Evolutionary conservation across 2,113 vertebrate species (phyloP), one percentile per base, ranked within the genome.

Genomic region (Triplophysa rosa): DNA sequence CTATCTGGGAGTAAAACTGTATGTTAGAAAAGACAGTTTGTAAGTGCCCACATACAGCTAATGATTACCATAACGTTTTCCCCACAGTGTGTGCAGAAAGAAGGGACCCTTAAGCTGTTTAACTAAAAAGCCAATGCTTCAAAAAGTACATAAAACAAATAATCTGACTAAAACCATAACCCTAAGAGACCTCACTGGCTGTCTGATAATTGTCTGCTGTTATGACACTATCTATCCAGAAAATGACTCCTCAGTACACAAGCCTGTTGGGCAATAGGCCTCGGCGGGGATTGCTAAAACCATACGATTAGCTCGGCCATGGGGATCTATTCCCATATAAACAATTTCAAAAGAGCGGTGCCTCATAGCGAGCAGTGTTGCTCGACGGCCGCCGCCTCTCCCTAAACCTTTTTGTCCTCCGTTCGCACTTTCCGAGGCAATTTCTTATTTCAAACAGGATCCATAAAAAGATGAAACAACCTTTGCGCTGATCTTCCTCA

Each of bases 171-270:
- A 92, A 91, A 87, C 87, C 88, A 86, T 91, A 92, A 92, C 91
- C 92, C 92, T 88, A 79, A 82, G 90, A 94, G 90, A 91, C 90
- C 88, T 87, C 71, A 81, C 89, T 92, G 85, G 84, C 90, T 92
- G 90, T 87, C 85, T 91, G 80, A 87, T 93, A 93, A 94, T 93
- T 91, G 91, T 92, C 90, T 90, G 87, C 85, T 92, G 91, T 93
- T 87, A 92, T 91, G 90, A 90, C 89, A 90, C 85, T 88, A 90
- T 92, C 89, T 89, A 91, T 91, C 89, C 90, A 90, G 89, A 91
- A 91, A 91, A 90, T 92, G 89, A 88, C 84, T 84, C 88, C 87
- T 88, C 74, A 86, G 82, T 92, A 92, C 88, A 88, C 87, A 83
- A 86, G 90, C 92, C 87, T 92, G 90, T 89, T 90, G 90, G 90